phyloP scores from a whole-genome alignment of 2,113 vertebrate genomes.

The Caracal caracal region DNA sequence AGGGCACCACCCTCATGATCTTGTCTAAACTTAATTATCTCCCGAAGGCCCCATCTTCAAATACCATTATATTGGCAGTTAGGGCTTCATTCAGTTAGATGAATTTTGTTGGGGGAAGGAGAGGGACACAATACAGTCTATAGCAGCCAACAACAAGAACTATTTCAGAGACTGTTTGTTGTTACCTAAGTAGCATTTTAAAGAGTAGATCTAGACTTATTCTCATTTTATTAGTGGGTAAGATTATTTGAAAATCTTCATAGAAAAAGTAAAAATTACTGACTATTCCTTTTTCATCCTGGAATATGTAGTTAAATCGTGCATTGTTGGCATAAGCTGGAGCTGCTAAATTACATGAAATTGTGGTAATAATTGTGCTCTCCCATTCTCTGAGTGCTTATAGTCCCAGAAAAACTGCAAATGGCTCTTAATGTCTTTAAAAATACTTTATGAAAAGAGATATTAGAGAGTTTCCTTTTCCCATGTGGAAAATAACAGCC shows the following conservation, averaged over 20 bases:
- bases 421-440: slow-evolving; percentile 44
- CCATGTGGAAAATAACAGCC: slow-evolving; percentile 12
- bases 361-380: slow-evolving; percentile 35
- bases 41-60: neutral
- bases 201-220: slow-evolving; percentile 18
- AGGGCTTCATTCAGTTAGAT: neutral
- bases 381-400: slow-evolving; percentile 36
- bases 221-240: neutral
- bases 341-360: slow-evolving; percentile 39
- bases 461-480: slow-evolving; percentile 17
- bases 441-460: slow-evolving; percentile 45
- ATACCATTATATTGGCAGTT: neutral
- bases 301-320: slow-evolving; percentile 37
- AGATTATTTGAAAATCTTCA: slow-evolving; percentile 44
- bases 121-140: neutral
- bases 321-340: slow-evolving; percentile 20
- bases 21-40: neutral
- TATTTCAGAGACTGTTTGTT: slow-evolving; percentile 22
- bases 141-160: neutral
- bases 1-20: neutral
- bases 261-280: slow-evolving; percentile 50
- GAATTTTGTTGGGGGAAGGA: neutral
- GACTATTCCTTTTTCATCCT: slow-evolving; percentile 18
- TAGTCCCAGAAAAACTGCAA: slow-evolving; percentile 43
- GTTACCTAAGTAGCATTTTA: slow-evolving; percentile 32